Conservation (phyloP, 2,797 vertebrate species). For the Silurus lanzhouensis region DNA sequence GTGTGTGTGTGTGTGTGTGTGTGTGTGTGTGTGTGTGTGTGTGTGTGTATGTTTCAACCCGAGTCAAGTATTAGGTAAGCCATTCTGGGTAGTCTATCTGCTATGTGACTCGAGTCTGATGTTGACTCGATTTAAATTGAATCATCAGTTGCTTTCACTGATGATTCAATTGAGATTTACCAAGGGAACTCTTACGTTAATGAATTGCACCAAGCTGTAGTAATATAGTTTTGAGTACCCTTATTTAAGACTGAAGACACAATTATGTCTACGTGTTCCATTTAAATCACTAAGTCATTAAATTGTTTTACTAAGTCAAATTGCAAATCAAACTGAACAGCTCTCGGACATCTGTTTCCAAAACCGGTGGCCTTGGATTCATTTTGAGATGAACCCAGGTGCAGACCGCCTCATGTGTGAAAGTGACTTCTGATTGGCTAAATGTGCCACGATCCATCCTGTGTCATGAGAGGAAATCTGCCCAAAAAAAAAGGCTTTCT, state of each 20-base stretch:
- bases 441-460: neutral
- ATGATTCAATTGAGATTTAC: constrained; percentile 6
- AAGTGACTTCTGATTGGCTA: neutral
- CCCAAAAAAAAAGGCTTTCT: neutral
- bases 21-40: neutral
- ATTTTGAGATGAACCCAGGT: neutral
- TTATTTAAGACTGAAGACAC: constrained; percentile 10
- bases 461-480: neutral
- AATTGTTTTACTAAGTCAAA: neutral
- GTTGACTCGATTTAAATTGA: constrained; percentile 4
- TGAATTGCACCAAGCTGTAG: neutral
- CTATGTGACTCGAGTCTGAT: neutral
- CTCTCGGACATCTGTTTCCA: neutral
- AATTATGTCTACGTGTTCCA: neutral
- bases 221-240: neutral
- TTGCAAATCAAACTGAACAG: neutral
- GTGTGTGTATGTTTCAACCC: no score
- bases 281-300: neutral
- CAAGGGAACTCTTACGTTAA: constrained; percentile 9
- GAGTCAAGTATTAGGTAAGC: neutral
- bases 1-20: no score
- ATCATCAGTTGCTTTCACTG: neutral
- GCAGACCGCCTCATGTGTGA: neutral
- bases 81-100: neutral
- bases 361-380: neutral